Evolutionary conservation across 2,797 vertebrate species (phyloP).

Genomic region (Carcharodon carcharias): DNA sequence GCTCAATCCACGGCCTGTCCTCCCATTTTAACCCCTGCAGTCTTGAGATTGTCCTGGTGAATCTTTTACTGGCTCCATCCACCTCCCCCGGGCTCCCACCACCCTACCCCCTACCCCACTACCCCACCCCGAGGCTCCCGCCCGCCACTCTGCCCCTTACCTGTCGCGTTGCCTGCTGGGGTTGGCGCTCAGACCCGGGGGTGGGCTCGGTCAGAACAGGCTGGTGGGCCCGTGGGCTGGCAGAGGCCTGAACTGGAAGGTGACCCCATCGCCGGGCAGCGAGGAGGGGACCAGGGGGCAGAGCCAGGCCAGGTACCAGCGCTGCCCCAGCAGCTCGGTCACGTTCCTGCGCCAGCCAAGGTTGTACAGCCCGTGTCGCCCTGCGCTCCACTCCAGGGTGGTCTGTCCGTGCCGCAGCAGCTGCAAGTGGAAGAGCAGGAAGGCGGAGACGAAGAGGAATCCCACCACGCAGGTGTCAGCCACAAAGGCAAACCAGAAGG

Average conservation of each 20-base stretch:
- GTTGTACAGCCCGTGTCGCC: slow-evolving; percentile 60
- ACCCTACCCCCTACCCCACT: no score
- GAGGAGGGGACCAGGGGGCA: slow-evolving; percentile 71
- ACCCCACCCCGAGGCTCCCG: no score
- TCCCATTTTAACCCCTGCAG: no score
- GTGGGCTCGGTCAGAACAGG: not conserved
- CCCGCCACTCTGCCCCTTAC: no score
- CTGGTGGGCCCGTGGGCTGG: not conserved
- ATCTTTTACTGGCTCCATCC: no score
- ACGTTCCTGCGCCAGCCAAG: slow-evolving; percentile 65
- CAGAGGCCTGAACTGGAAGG: slow-evolving; percentile 55
- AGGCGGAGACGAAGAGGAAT: slow-evolving; percentile 71
- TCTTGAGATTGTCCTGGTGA: no score
- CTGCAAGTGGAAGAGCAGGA: slow-evolving; percentile 75
- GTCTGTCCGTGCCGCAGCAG: slow-evolving; percentile 77
- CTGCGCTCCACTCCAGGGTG: slow-evolving; percentile 76
- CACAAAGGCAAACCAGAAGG: slow-evolving; percentile 71
- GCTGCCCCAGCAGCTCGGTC: slow-evolving; percentile 61
- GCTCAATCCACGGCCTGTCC: no score
- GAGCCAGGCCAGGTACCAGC: slow-evolving; percentile 76
- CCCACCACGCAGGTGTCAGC: slow-evolving; percentile 78
- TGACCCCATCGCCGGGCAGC: slow-evolving; percentile 73
- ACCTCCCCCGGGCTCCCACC: no score
- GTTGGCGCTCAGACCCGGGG: no score
- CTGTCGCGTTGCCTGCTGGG: no score